These are phyloP conservation scores for Tetramorium alpestre DNA, from an alignment of 1,140 invertebrate genomes.

Conservation along the genomic window DNA sequence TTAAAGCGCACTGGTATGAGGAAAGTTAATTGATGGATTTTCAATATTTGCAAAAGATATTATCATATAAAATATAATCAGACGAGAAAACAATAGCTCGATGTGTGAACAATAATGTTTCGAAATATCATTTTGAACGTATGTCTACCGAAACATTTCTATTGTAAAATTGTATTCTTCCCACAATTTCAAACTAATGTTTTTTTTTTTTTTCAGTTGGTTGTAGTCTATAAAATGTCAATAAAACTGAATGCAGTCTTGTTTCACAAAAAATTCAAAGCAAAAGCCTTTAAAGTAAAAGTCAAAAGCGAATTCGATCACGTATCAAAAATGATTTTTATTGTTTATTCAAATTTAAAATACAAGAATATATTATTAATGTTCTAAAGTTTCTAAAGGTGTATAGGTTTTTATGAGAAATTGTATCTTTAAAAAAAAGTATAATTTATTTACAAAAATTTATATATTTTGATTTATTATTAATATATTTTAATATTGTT, in stretches of 20 bases:
- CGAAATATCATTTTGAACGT: neutral
- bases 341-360: neutral
- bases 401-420: neutral
- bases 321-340: neutral
- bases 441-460: neutral
- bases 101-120: no score
- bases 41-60: neutral
- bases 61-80: neutral
- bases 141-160: neutral
- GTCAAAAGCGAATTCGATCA: neutral
- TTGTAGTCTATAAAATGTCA: neutral
- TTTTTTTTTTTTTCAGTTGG: neutral
- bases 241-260: neutral
- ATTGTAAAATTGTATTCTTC: neutral
- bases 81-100: neutral
- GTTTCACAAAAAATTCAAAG: neutral
- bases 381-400: neutral
- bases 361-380: neutral
- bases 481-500: neutral
- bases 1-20: neutral
- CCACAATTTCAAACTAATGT: neutral
- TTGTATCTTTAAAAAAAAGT: no score
- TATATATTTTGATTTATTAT: neutral
- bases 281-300: neutral
- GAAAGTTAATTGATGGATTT: constrained; percentile 2